Base-by-base conservation (phyloP, 2,888 invertebrate species). In the Atrina japonica region DNA sequence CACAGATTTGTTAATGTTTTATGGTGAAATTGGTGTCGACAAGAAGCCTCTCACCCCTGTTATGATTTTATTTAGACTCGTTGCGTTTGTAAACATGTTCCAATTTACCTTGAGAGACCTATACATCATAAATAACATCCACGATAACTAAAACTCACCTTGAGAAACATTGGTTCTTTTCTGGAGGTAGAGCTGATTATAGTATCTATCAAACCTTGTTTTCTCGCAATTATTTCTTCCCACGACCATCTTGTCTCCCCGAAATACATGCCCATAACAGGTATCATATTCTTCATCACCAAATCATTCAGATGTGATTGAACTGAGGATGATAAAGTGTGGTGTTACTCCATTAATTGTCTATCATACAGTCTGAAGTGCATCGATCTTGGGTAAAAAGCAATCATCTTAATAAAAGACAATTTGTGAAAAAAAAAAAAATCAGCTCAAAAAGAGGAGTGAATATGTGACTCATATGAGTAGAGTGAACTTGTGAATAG, bases 231-330 rank as follows among this genome's bases (percentile, higher is more conserved):
- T 9, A 87, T 75, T 43, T 85, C 84, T 16, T 84, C 84, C 77
- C 83, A 79, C 0, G 83, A 76, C 87, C 87, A 88, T 14, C 84
- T 78, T 16, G 79, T 82, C 0, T 78, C 76, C 1, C 88, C 88
- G 70, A 88, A 78, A 67, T 80, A 85, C 29, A 88, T 80, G 3
- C 88, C 88, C 70, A 83, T 64, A 14, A 88, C 78, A 5, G 85
- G 84, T 40, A 83, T 75, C 7, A 78, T 75, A 16, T 78, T 77
- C 47, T 78, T 76, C 58, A 78, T 65, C 11, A 86, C 81, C 72
- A 86, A 68, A 55, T 84, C 83, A 52, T 73, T 66, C 70, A 88
- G 64, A 60, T 88, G 86, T n/a, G 82, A 83, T 53, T 84, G 82
- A 9, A 88, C 88, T 88, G 73, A 21, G n/a, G n/a, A n/a, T n/a